Evolutionary conservation across 37 sponge, comb jelly and placozoan genomes (phyloP), one percentile per base, ranked within the genome.

Genomic region (Corticium candelabrum): DNA sequence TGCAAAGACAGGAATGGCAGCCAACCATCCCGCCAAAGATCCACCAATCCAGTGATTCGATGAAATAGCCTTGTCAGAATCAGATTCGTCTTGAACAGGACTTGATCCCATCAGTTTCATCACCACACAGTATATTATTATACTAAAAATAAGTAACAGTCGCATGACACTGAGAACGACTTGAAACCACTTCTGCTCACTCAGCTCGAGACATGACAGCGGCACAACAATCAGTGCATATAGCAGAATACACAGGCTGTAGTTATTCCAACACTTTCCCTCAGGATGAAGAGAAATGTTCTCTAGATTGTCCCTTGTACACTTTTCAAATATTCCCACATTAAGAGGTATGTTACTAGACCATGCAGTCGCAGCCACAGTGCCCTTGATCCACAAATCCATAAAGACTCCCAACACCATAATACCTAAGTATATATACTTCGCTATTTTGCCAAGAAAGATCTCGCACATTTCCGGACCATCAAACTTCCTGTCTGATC

Each of bases 1-100:
- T 73, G 39, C 69, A 82, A 3, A 75, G 37, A n/a, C 86, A 67
- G 37, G 87, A 77, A 7, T 67, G 68, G 1, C 81, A 21, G 21
- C 62, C 15, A 50, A 21, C 11, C 11, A 50, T 27, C 21, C 62
- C 11, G 21, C 21, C 11, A 50, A 50, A 50, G 15, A 27, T 11
- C 62, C 62, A 21, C 15, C 62, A 50, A 50, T 50, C 62, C 62
- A 50, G 15, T 11, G 21, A 50, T 50, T 50, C 11, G 62, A 27
- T 21, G 62, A 50, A 21, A 50, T 50, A 11, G 62, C 15, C 11
- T 11, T 50, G 15, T 11, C 15, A 11, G 62, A 50, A 11, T 27
- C 11, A 11, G 62, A 50, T 21, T 11, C 11, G 11, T 50, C 62
- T 21, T 50, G 11, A 21, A 50, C 62, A 21, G 11, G 15, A 11